Base-by-base conservation (phyloP, 2,797 vertebrate species). In the Manis crassicaudata region DNA sequence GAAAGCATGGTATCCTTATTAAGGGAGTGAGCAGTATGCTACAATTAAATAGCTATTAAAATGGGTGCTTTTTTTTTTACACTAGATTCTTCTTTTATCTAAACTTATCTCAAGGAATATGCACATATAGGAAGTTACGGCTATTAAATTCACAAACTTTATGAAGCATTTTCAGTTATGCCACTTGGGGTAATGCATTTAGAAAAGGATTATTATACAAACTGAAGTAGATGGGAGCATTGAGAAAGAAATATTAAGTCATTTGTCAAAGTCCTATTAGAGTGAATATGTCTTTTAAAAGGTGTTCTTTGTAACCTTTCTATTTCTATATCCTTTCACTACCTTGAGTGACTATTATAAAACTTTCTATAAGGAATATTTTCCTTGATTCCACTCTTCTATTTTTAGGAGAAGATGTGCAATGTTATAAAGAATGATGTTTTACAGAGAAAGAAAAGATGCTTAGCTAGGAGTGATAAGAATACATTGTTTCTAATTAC, bases 211-310 rank as follows among this genome's bases (percentile, higher is more conserved):
- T 90, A 63, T 67, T 84, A 77, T 56, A 82, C 21, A 90, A 76
- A 83, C 20, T 82, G 17, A 80, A 72, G 90, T 85, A 76, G 16
- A 88, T 43, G 52, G 85, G n/a, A 58, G 3, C 82, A 92, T 65
- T 88, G 65, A 80, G 46, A 88, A 94, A 80, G 50, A 86, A 91
- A 94, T 92, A 72, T 80, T 43, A 95, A 52, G 17, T 54, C 25
- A 82, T 56, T 95, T 92, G 56, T 85, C 54, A 87, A 92, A 58
- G 35, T 72, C 54, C 3, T 25, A 46, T 80, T 90, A 85, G 1
- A 40, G 72, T 85, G 37, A 88, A 40, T 60, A 35, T 62, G 8
- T 70, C 56, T 90, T 88, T 72, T 52, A 95, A 72, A 27, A 90
- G 77, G 3, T 16, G 9, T 70, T 77, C 18, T 60, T 67, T 73